Conservation (phyloP, 1,140 invertebrate genomes). For the Sipha flava region DNA sequence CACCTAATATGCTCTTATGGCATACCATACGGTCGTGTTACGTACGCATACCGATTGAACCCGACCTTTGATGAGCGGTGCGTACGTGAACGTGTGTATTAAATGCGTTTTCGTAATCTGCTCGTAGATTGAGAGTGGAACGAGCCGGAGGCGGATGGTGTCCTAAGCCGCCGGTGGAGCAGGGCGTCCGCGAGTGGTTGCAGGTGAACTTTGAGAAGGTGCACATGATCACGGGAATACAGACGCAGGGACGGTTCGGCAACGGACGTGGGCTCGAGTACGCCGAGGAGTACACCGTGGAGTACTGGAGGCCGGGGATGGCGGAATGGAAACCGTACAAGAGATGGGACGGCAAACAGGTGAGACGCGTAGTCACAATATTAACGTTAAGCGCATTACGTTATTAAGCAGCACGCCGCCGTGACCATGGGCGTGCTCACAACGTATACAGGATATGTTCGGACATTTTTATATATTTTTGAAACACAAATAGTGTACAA, state of each 20-base stretch:
- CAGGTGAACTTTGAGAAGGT: constrained; percentile 73
- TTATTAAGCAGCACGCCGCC: too few relatives aligned
- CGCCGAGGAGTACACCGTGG: constrained; percentile 78
- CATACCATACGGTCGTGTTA: too few relatives aligned
- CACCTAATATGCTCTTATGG: too few relatives aligned
- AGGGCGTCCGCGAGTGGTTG: constrained; percentile 77
- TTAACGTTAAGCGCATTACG: too few relatives aligned
- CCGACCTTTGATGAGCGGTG: too few relatives aligned
- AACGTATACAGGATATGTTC: too few relatives aligned
- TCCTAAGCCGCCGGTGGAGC: constrained; percentile 74
- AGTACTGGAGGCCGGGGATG: constrained; percentile 78
- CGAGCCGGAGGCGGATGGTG: constrained; percentile 93
- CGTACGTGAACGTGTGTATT: too few relatives aligned
- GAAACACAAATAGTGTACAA: too few relatives aligned
- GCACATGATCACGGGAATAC: constrained; percentile 69
- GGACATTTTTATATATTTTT: too few relatives aligned
- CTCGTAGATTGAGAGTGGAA: constrained; percentile 70
- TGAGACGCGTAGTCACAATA: constrained; percentile 7
- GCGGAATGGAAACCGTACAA: constrained; percentile 43
- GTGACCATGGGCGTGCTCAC: neutral
- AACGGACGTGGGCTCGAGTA: constrained; percentile 89
- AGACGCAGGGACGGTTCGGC: constrained; percentile 86
- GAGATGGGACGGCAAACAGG: constrained; percentile 41
- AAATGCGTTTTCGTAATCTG: too few relatives aligned
- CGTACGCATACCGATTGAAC: too few relatives aligned